Percentiles rank a stretch among this genome's conserved stretches.
Conservation (phyloP, 2,113 vertebrate genomes). For the Chaetops frenatus region DNA sequence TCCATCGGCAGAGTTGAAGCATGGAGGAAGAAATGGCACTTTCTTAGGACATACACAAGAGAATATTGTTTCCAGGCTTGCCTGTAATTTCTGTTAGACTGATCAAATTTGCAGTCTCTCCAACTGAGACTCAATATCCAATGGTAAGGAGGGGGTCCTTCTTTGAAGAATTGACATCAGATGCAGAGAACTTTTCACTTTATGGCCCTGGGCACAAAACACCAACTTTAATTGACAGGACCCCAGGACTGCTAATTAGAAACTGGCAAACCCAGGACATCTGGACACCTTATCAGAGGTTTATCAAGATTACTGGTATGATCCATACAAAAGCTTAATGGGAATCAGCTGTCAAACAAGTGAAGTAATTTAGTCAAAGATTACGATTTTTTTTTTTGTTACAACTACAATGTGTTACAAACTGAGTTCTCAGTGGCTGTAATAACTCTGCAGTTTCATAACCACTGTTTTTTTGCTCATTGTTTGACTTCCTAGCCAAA, state of each 20-base stretch:
- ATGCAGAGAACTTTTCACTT: slow-evolving; percentile 59
- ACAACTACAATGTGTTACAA: not conserved
- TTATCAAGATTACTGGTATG: slow-evolving; percentile 69
- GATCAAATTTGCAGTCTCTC: slow-evolving; percentile 57
- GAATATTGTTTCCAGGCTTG: slow-evolving; percentile 66
- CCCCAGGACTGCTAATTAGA: slow-evolving; percentile 66
- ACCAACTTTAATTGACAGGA: slow-evolving; percentile 64
- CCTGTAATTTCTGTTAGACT: slow-evolving; percentile 43
- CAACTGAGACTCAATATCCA: slow-evolving; percentile 52
- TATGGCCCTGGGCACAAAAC: slow-evolving; percentile 64
- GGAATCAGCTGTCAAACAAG: slow-evolving; percentile 64
- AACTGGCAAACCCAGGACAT: slow-evolving; percentile 67
- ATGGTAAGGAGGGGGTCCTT: slow-evolving; percentile 36
- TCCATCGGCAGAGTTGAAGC: rapidly evolving
- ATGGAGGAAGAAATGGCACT: not conserved
- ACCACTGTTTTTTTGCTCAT: not conserved
- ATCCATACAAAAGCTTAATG: slow-evolving; percentile 70
- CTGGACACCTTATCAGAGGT: slow-evolving; percentile 74
- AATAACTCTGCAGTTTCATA: not conserved
- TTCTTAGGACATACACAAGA: not conserved
- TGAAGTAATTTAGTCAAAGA: slow-evolving; percentile 53
- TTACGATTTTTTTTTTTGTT: not conserved
- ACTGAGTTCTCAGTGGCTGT: slow-evolving; percentile 7
- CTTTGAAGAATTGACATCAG: slow-evolving; percentile 70
- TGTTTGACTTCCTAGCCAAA: slow-evolving; percentile 1